phyloP scores from a whole-genome alignment of 2,797 vertebrate species.

The Notamacropus eugenii region DNA sequence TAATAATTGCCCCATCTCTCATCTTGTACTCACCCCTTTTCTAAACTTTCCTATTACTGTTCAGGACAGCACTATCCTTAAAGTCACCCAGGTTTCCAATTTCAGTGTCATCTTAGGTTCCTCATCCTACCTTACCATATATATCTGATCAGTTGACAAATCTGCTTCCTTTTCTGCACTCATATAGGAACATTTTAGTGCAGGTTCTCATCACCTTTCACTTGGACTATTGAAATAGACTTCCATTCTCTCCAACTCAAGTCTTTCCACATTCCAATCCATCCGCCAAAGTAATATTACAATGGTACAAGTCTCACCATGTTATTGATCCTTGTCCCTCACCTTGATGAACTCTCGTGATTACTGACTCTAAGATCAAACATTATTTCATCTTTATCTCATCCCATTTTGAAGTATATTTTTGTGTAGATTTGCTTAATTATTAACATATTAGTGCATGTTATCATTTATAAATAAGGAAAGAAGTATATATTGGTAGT shows the following conservation, averaged over 20 bases:
- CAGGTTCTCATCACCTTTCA: background rate
- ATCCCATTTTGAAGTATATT: background rate
- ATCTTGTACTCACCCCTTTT: background rate
- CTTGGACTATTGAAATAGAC: background rate
- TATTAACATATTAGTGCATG: background rate
- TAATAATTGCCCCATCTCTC: background rate
- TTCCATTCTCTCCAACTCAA: background rate
- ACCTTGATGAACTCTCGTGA: background rate
- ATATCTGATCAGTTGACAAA: background rate
- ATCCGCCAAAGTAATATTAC: background rate
- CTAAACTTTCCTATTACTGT: background rate
- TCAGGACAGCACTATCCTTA: background rate
- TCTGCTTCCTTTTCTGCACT: background rate
- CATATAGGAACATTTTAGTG: background rate
- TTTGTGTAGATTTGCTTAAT: background rate
- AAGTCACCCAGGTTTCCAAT: background rate
- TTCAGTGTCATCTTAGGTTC: background rate
- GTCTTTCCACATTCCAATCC: background rate
- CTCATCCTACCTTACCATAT: background rate
- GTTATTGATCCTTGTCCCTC: background rate
- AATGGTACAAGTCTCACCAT: background rate
- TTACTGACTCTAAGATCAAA: background rate
- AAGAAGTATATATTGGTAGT: background rate
- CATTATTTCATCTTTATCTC: background rate
- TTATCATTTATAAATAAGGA: background rate